phyloP scores from a whole-genome alignment of 2,797 vertebrate genomes.

The Ptychadena robeensis region DNA sequence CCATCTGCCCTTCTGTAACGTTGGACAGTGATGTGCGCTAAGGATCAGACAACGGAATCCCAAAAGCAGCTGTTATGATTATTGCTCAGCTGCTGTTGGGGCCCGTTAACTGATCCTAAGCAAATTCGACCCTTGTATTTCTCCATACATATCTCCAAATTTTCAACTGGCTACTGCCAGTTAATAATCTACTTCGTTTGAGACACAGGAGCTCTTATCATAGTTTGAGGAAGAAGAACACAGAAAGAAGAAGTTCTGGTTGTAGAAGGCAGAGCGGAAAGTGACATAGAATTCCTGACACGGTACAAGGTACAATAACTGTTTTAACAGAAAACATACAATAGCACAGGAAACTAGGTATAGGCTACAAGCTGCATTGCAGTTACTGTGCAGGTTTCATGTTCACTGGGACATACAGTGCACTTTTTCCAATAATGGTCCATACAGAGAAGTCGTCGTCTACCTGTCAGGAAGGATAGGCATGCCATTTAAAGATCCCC shows the following conservation, averaged over 20 bases:
- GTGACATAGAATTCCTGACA: neutral
- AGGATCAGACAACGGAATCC: slow-evolving; percentile 97
- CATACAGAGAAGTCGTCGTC: no score
- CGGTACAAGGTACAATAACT: neutral
- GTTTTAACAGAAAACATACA: neutral
- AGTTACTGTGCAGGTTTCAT: neutral
- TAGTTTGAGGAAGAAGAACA: neutral
- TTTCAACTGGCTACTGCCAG: neutral
- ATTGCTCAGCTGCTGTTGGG: slow-evolving; percentile 89
- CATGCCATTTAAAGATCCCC: no score
- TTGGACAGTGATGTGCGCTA: slow-evolving; percentile 64
- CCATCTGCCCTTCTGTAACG: neutral
- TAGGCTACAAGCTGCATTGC: no score
- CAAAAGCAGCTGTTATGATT: slow-evolving; percentile 96
- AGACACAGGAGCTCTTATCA: neutral
- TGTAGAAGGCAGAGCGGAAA: neutral
- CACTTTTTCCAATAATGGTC: no score
- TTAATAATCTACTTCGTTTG: slow-evolving; percentile 23
- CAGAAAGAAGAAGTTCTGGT: neutral
- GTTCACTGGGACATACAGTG: no score
- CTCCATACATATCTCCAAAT: neutral
- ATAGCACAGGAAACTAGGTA: neutral
- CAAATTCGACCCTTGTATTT: slow-evolving; percentile 57
- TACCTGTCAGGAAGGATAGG: no score
- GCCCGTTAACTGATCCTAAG: slow-evolving; percentile 88